Conservation (phyloP, 2,797 vertebrate genomes). For the Malurus splendens region DNA sequence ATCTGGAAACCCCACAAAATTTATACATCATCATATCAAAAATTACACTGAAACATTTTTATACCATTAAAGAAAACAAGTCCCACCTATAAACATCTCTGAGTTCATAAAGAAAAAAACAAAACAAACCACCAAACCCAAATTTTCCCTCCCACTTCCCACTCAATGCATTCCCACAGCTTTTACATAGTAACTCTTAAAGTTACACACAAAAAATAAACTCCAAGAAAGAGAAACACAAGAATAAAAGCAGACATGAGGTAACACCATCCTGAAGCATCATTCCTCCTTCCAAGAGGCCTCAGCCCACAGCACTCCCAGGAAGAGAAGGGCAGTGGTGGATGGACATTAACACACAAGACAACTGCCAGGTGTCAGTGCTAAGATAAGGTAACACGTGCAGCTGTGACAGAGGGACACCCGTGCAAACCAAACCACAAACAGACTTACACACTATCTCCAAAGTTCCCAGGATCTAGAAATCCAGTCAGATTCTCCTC, state of each 20-base stretch:
- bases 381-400: background rate
- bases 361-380: background rate
- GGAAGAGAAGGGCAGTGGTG: background rate
- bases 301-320: background rate
- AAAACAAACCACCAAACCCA: background rate
- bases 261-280: background rate
- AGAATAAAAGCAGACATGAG: background rate
- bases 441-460: conserved; percentile 85
- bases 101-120: background rate
- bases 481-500: conserved; percentile 88
- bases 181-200: background rate
- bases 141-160: background rate
- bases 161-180: background rate
- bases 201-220: background rate
- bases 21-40: background rate
- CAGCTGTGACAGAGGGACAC: background rate
- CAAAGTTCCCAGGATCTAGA: conserved; percentile 89
- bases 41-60: background rate
- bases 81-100: background rate
- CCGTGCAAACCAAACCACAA: background rate
- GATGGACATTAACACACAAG: rapidly evolving
- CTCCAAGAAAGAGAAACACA: rapidly evolving
- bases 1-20: background rate
- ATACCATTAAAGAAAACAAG: background rate
- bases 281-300: background rate